phyloP scores from a whole-genome alignment of 2,797 vertebrate genomes.

The Tauraco hartlaubi region DNA sequence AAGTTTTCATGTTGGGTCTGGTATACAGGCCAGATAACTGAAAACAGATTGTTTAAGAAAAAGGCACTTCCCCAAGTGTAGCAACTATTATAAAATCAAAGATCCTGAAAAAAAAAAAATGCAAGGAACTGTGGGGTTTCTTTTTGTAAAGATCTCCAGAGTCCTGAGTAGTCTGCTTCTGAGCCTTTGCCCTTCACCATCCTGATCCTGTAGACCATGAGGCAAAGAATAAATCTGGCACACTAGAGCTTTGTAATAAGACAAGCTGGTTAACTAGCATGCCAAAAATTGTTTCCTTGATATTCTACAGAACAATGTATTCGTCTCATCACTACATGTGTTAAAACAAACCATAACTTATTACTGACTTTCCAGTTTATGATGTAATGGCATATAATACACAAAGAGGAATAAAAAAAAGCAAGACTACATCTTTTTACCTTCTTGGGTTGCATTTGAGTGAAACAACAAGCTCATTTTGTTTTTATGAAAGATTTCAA shows the following conservation, averaged over 20 bases:
- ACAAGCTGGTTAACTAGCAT: not conserved
- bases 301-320: constrained; percentile 3
- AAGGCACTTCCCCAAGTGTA: not conserved
- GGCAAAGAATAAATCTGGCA: not conserved
- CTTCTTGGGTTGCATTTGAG: not conserved
- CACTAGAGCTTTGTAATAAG: not conserved
- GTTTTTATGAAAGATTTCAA: constrained; percentile 9
- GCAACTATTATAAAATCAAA: not conserved
- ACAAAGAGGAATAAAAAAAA: constrained; percentile 10
- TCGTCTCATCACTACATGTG: not conserved
- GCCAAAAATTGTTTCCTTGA: constrained; percentile 26
- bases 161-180: not conserved
- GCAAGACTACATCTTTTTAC: constrained; percentile 12
- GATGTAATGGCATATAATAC: constrained; percentile 8
- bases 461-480: constrained; percentile 6
- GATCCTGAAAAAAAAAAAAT: not conserved
- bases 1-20: not conserved
- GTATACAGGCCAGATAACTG: not conserved
- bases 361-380: constrained; percentile 13
- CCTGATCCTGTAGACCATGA: not conserved
- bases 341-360: constrained; percentile 36
- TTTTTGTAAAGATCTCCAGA: not conserved
- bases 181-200: constrained; percentile 2
- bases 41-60: not conserved
- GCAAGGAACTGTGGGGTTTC: not conserved